Percentiles rank a stretch among this genome's conserved stretches.
Evolutionary conservation across 2,113 vertebrate genomes (phyloP).

Genomic region (human): GRCh38 chr3:184564501-184565000

Average conservation of each 20-base stretch:
- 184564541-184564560: background rate
- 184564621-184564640: background rate
- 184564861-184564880: background rate
- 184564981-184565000: background rate
- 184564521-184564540: background rate
- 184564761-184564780: background rate
- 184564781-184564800: background rate
- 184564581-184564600: background rate
- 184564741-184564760: background rate
- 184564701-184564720: background rate
- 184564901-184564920: background rate
- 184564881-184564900: background rate
- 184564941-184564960: background rate
- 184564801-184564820: background rate
- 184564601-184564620: background rate
- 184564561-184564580: conserved; percentile 31
- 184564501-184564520: background rate
- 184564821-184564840: background rate
- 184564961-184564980: background rate
- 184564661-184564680: background rate
- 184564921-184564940: background rate
- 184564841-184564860: background rate
- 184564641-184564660: background rate
- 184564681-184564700: too few species aligned
- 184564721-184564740: background rate